Evolutionary conservation across 2,797 vertebrate genomes (phyloP).

Genomic region (Staurois parvus): DNA sequence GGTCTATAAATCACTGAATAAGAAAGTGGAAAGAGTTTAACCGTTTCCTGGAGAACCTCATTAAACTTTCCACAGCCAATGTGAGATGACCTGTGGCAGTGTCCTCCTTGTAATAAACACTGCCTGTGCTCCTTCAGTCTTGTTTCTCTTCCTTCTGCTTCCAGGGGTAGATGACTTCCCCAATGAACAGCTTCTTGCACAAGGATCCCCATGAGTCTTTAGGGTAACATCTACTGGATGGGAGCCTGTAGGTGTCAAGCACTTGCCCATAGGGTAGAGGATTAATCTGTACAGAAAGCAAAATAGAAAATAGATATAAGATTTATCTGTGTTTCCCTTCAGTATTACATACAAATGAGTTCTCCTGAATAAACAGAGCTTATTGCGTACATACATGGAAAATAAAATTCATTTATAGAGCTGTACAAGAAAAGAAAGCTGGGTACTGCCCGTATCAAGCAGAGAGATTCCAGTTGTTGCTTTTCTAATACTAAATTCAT

Average conservation of each 20-base stretch:
- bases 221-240: conserved; percentile 90
- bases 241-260: conserved; percentile 85
- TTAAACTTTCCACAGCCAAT: background rate
- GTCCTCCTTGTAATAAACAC: background rate
- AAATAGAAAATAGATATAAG: background rate
- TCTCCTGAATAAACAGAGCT: no score
- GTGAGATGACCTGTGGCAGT: background rate
- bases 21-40: background rate
- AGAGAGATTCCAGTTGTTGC: no score
- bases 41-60: background rate
- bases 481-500: no score
- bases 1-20: background rate
- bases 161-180: conserved; percentile 96
- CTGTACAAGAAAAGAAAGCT: no score
- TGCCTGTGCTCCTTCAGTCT: conserved; percentile 74
- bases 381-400: no score
- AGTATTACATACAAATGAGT: no score
- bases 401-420: no score
- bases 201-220: conserved; percentile 90
- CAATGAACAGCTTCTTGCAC: conserved; percentile 91
- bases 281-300: conserved; percentile 82
- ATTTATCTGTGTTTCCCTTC: no score
- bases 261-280: conserved; percentile 81
- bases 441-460: no score
- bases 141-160: conserved; percentile 87